These are phyloP conservation scores for Byasa hedistus DNA, from an alignment of 2,888 invertebrate genomes.

Conservation along the genomic window DNA sequence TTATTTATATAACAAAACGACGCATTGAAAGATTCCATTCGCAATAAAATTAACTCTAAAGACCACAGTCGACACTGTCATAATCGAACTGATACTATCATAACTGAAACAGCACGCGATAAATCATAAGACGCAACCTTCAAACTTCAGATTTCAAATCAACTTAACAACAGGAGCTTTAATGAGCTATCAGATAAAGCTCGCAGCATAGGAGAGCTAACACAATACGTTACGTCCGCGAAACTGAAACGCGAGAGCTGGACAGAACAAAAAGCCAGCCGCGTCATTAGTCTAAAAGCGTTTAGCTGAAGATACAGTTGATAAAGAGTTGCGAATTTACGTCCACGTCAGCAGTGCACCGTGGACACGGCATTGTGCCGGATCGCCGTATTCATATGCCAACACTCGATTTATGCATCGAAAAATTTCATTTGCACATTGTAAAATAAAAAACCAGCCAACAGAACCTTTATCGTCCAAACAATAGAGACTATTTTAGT, in stretches of 20 bases:
- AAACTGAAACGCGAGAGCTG: slow-evolving; percentile 24
- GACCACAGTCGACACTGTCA: neutral
- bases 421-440: slow-evolving; percentile 39
- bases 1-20: no score
- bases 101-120: slow-evolving; percentile 7
- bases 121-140: slow-evolving; percentile 20
- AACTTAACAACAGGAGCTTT: slow-evolving; percentile 13
- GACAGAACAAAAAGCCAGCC: slow-evolving; percentile 26
- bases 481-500: slow-evolving; percentile 32
- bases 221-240: slow-evolving; percentile 28
- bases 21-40: neutral
- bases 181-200: slow-evolving; percentile 29
- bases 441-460: slow-evolving; percentile 28
- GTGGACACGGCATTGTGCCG: slow-evolving; percentile 61
- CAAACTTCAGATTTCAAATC: slow-evolving; percentile 3
- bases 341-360: slow-evolving; percentile 46
- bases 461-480: slow-evolving; percentile 5
- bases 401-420: slow-evolving; percentile 64
- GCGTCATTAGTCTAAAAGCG: slow-evolving; percentile 36
- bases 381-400: slow-evolving; percentile 66
- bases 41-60: neutral
- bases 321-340: slow-evolving; percentile 59
- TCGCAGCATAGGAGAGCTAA: slow-evolving; percentile 20
- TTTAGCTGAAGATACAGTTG: slow-evolving; percentile 56
- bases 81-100: slow-evolving; percentile 3